These are phyloP conservation scores for Mus pahari DNA, from an alignment of 2,113 vertebrate species.

Conservation along the genomic window DNA sequence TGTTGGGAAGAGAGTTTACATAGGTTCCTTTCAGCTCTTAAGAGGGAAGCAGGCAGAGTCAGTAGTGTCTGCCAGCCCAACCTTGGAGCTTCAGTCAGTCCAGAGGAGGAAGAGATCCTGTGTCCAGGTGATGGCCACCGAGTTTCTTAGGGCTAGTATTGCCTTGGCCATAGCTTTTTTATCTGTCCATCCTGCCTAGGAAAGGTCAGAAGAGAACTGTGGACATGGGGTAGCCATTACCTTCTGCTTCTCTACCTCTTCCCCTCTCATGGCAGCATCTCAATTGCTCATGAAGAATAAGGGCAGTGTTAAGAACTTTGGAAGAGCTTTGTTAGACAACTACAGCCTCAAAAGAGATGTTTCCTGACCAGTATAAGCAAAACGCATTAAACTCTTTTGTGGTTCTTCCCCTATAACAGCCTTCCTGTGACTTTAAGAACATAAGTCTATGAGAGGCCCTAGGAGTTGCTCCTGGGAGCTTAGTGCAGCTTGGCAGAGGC, in stretches of 20 bases:
- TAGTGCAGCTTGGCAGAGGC: conserved; percentile 22
- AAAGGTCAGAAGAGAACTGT: conserved; percentile 53
- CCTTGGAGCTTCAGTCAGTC: not conserved
- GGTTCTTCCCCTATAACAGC: conserved; percentile 55
- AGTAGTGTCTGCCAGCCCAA: not conserved
- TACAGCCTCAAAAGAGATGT: conserved; percentile 66
- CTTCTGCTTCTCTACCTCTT: conserved; percentile 67
- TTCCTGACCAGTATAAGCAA: conserved; percentile 61
- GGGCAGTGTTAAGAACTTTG: conserved; percentile 65
- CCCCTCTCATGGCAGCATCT: conserved; percentile 54
- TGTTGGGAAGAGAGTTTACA: conserved; percentile 42
- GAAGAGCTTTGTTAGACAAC: conserved; percentile 67
- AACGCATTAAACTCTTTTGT: not conserved
- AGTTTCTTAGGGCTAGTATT: conserved; percentile 55
- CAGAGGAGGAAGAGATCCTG: not conserved
- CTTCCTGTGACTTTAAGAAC: conserved; percentile 79
- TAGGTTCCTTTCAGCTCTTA: conserved; percentile 50
- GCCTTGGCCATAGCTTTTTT: conserved; percentile 54
- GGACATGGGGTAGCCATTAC: not conserved
- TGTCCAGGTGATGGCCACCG: conserved; percentile 14
- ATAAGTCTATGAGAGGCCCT: conserved; percentile 62
- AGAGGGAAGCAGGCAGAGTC: conserved; percentile 6
- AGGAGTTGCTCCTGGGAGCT: not conserved
- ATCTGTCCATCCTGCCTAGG: not conserved
- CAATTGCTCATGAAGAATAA: conserved; percentile 57